These are phyloP conservation scores for Slavum lentiscoides DNA, from an alignment of 2,888 invertebrate genomes.

Conservation along the genomic window DNA sequence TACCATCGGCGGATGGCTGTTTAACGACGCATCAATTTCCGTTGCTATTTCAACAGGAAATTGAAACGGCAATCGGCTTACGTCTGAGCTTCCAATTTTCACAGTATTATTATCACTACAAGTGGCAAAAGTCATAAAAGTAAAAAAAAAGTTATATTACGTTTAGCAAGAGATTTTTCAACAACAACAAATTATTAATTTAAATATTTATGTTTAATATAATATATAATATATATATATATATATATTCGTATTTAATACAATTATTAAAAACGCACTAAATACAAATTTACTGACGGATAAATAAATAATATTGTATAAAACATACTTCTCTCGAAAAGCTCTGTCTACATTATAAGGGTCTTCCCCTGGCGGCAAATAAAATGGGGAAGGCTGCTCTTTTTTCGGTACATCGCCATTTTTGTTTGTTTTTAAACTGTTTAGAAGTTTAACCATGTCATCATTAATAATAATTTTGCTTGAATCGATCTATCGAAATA, in stretches of 20 bases:
- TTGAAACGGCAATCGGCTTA: conserved; percentile 76
- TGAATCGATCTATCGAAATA: conserved; percentile 33
- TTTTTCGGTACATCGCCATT: conserved; percentile 11
- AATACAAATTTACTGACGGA: too few species aligned
- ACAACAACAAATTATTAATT: neutral
- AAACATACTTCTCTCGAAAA: conserved; percentile 30
- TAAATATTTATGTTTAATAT: too few species aligned
- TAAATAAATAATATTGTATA: too few species aligned
- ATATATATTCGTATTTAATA: too few species aligned
- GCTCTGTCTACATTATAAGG: conserved; percentile 27
- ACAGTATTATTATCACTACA: conserved; percentile 60
- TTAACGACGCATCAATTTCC: too few species aligned
- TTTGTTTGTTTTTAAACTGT: conserved; percentile 33
- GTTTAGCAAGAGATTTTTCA: conserved; percentile 45
- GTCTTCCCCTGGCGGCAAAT: conserved; percentile 16
- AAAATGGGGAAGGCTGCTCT: conserved; percentile 40
- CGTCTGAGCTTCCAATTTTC: conserved; percentile 62
- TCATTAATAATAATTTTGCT: conserved; percentile 43
- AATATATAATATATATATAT: too few species aligned
- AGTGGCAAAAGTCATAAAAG: too few species aligned
- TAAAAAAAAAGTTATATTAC: too few species aligned
- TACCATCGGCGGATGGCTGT: too few species aligned
- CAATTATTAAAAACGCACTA: too few species aligned
- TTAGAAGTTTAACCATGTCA: conserved; percentile 42
- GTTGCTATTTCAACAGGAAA: conserved; percentile 60